These are phyloP conservation scores for Rana temporaria DNA, from an alignment of 2,113 vertebrate species.

Conservation along the genomic window DNA sequence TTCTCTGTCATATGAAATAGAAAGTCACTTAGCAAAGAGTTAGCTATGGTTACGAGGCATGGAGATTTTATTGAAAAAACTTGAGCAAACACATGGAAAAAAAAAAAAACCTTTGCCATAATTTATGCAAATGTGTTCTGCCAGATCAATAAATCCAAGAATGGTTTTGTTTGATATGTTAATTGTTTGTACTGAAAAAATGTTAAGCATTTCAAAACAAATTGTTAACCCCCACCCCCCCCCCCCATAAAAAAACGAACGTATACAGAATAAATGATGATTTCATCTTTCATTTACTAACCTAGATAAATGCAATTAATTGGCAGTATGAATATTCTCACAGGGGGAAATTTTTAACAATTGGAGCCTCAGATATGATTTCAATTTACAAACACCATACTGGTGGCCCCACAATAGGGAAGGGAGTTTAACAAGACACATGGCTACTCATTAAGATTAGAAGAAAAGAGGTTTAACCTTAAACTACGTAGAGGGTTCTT, in stretches of 20 bases:
- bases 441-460: too few relatives aligned
- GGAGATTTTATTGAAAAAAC: not conserved
- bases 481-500: too few relatives aligned
- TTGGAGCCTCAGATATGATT: too few relatives aligned
- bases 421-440: too few relatives aligned
- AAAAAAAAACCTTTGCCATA: not conserved
- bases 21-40: not conserved
- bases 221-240: too few relatives aligned
- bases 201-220: constrained; percentile 5
- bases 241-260: not conserved
- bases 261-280: not conserved
- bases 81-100: not conserved
- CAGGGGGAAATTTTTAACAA: too few relatives aligned
- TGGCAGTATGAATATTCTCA: too few relatives aligned
- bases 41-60: not conserved
- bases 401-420: too few relatives aligned
- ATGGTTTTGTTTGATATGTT: constrained; percentile 12
- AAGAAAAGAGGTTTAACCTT: too few relatives aligned
- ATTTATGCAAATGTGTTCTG: constrained; percentile 33
- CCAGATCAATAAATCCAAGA: constrained; percentile 32
- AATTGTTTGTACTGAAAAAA: constrained; percentile 17
- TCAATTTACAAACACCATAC: too few relatives aligned
- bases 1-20: constrained; percentile 26
- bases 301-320: too few relatives aligned
- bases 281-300: too few relatives aligned